phyloP scores from a whole-genome alignment of 1,140 invertebrate genomes.

The Lasaia peninsularis region DNA sequence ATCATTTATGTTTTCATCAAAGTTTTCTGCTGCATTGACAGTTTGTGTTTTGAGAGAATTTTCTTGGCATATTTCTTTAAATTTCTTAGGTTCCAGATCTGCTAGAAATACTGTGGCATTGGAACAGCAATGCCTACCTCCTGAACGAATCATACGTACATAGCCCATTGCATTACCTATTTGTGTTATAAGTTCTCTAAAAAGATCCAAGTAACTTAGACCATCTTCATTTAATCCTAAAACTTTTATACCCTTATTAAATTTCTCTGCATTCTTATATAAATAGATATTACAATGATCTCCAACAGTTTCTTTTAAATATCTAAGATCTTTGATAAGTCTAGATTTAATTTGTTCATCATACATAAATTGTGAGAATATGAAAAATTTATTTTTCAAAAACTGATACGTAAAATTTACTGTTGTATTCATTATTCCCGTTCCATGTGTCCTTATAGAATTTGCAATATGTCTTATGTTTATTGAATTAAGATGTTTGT shows the following conservation, averaged over 20 bases:
- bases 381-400: constrained; percentile 94
- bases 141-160: constrained; percentile 95
- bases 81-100: constrained; percentile 84
- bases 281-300: constrained; percentile 81
- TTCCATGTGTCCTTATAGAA: constrained; percentile 98
- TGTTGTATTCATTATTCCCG: constrained; percentile 98
- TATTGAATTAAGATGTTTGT: constrained; percentile 97
- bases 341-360: constrained; percentile 99
- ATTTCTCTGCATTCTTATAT: constrained; percentile 96
- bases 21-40: constrained; percentile 82
- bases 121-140: constrained; percentile 94
- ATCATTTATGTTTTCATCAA: constrained; percentile 88
- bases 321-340: constrained; percentile 92
- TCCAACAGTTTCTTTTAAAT: constrained; percentile 80
- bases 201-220: constrained; percentile 94
- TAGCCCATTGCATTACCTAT: constrained; percentile 99
- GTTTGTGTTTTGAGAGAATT: constrained; percentile 80
- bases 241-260: constrained; percentile 94
- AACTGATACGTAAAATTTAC: constrained; percentile 99
- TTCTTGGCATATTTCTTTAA: constrained; percentile 78
- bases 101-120: constrained; percentile 95
- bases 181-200: constrained; percentile 93
- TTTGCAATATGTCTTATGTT: constrained; percentile 97
- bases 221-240: constrained; percentile 91
- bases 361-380: constrained; percentile 98